Base-by-base conservation (phyloP, 2,797 vertebrate species). In the Trichosurus vulpecula region DNA sequence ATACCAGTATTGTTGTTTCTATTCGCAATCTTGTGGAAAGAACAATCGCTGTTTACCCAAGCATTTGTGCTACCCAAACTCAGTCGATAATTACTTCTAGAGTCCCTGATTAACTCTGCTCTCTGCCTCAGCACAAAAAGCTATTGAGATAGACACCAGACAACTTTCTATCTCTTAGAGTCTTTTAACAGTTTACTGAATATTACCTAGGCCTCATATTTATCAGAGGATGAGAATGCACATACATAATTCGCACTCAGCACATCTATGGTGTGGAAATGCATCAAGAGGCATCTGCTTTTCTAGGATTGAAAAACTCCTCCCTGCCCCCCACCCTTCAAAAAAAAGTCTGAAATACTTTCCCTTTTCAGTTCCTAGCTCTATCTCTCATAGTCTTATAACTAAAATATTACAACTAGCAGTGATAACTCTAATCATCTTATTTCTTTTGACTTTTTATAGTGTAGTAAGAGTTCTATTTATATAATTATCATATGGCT, bases 41-140 rank as follows among this genome's bases (percentile, higher is more conserved):
- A 99, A 99, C 99, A 99, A 99, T 99, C 91, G 95, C 98, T 99
- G 98, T 99, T 99, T 99, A 99, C 99, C 98, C 98, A 99, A 99
- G 99, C 99, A 98, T 98, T 98, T 97, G 93, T 94, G 93, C 98
- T 98, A 98, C 98, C 99, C 98, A 98, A 98, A 99, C 98, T 98
- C 98, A 98, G 98, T 95, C 94, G 47, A 97, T 99, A 99, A 99
- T 99, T 99, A 98, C 98, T 99, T 98, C 97, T 99, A 98, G 98
- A 98, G 98, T 97, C 97, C 98, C 99, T 99, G 99, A 99, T 99
- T 99, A 99, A 99, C 98, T 99, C 98, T 98, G 98, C 98, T 99
- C 98, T 98, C 96, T 89, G 97, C 98, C 98, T 98, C 94, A 94
- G 97, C 96, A 98, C 98, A 99, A 99, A 99, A 98, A 98, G 93